These are phyloP conservation scores for Sesamia nonagrioides DNA, from an alignment of 1,140 invertebrate genomes.

Conservation along the genomic window DNA sequence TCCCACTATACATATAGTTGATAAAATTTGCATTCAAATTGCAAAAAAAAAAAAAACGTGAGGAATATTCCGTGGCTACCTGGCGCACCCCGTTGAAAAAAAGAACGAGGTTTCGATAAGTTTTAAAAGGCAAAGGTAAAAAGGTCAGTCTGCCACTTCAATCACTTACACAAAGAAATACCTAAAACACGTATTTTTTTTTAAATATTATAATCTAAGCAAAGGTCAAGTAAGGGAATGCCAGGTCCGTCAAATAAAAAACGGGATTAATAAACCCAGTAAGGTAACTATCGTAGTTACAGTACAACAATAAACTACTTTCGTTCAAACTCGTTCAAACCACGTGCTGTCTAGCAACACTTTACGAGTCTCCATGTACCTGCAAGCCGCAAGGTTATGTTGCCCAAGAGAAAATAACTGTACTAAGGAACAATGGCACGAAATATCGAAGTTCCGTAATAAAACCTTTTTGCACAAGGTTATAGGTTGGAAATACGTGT, in stretches of 20 bases:
- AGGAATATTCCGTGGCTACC: too few relatives aligned
- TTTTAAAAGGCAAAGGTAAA: too few relatives aligned
- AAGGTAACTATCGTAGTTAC: neutral
- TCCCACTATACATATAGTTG: too few relatives aligned
- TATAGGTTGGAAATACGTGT: constrained; percentile 23
- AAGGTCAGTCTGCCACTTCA: too few relatives aligned
- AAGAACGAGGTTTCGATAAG: too few relatives aligned
- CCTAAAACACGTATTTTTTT: too few relatives aligned
- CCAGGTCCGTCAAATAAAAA: neutral
- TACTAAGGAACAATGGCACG: constrained; percentile 24
- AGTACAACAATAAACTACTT: neutral
- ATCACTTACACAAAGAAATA: too few relatives aligned
- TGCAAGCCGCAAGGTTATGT: neutral
- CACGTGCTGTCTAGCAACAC: neutral
- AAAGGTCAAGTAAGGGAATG: neutral
- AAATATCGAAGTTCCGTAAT: constrained; percentile 4
- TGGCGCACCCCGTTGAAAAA: too few relatives aligned
- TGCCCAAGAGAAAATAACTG: constrained; percentile 22
- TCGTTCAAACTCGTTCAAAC: neutral
- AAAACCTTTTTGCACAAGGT: constrained; percentile 24
- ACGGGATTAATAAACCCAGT: neutral
- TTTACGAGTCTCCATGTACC: neutral
- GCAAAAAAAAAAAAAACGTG: too few relatives aligned
- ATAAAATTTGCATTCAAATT: too few relatives aligned
- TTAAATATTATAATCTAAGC: too few relatives aligned